Conservation (phyloP, 1,140 invertebrate genomes). For the Drosophila melanogaster region Release_6_plus_ISO1_MT NT_033779.5:3595001-3595500, state of each 20-base stretch:
- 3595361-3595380: conserved; percentile 26
- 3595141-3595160: conserved; percentile 71
- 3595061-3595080: conserved; percentile 55
- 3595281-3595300: conserved; percentile 56
- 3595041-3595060: conserved; percentile 64
- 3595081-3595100: conserved; percentile 70
- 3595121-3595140: conserved; percentile 78
- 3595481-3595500: conserved; percentile 85
- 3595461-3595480: conserved; percentile 85
- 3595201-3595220: conserved; percentile 1
- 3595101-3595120: conserved; percentile 38
- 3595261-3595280: conserved; percentile 64
- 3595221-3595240: conserved; percentile 16
- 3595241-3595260: conserved; percentile 65
- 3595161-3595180: conserved; percentile 77
- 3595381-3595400: conserved; percentile 35
- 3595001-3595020: conserved; percentile 20
- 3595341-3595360: conserved; percentile 19
- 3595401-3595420: not conserved
- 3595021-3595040: conserved; percentile 39
- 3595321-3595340: not conserved
- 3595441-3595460: conserved; percentile 57
- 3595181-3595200: conserved; percentile 69
- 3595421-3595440: conserved; percentile 10
- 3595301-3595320: conserved; percentile 18